These are phyloP conservation scores for Triplophysa yarkandensis DNA, from an alignment of 2,797 vertebrate genomes.

Conservation along the genomic window DNA sequence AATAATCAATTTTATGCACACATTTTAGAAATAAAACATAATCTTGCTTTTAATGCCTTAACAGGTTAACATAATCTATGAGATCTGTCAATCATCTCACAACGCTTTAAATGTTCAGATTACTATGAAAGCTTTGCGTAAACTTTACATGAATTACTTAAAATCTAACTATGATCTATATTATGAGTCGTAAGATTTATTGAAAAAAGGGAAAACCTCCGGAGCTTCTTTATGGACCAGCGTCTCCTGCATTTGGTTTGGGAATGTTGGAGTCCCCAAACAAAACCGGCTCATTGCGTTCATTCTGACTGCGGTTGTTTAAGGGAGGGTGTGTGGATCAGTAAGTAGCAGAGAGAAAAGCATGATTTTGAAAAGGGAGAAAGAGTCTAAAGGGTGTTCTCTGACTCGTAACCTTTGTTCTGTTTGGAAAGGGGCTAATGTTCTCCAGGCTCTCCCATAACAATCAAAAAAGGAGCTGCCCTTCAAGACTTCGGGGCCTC, in stretches of 20 bases:
- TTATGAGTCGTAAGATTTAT: background rate
- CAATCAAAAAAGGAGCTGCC: conserved; percentile 51
- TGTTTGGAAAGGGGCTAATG: conserved; percentile 56
- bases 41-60: too few relatives aligned
- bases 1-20: too few relatives aligned
- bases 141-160: too few relatives aligned
- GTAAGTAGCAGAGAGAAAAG: conserved; percentile 56
- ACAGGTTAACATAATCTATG: too few relatives aligned
- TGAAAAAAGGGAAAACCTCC: conserved; percentile 4
- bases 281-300: conserved; percentile 41
- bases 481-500: conserved; percentile 45
- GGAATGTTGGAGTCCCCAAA: conserved; percentile 28
- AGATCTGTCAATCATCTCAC: too few relatives aligned
- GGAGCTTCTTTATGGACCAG: conserved; percentile 25
- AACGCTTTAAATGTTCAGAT: too few relatives aligned
- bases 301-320: conserved; percentile 36
- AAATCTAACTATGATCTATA: too few relatives aligned
- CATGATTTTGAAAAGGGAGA: conserved; percentile 45
- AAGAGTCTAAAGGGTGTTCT: conserved; percentile 50
- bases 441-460: conserved; percentile 53
- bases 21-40: too few relatives aligned
- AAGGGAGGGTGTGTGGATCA: conserved; percentile 53
- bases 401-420: conserved; percentile 62
- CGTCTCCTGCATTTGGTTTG: conserved; percentile 37
- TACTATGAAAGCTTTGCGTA: too few relatives aligned